phyloP scores from a whole-genome alignment of 2,113 vertebrate species.

The Lichenostomus cassidix region DNA sequence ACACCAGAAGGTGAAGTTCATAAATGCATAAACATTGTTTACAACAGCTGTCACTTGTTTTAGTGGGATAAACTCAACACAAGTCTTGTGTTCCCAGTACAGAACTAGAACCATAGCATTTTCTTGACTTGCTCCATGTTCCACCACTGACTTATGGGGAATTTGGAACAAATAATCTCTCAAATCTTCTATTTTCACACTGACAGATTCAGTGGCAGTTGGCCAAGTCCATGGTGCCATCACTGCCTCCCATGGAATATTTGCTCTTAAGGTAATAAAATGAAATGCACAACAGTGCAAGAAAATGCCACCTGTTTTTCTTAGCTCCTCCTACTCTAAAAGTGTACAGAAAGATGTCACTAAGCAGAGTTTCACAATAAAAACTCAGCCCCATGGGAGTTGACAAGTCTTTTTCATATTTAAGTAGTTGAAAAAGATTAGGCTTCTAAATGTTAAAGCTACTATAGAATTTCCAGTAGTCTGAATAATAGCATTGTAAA shows the following conservation, averaged over 20 bases:
- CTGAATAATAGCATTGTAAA: background rate
- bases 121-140: background rate
- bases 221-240: background rate
- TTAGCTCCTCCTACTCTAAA: background rate
- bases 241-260: background rate
- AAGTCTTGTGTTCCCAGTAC: background rate
- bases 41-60: background rate
- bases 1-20: background rate
- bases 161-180: background rate
- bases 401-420: background rate
- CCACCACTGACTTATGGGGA: background rate
- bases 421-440: background rate
- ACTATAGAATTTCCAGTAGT: background rate
- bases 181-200: background rate
- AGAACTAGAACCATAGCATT: background rate
- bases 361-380: background rate
- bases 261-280: background rate
- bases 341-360: background rate
- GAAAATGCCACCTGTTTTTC: background rate
- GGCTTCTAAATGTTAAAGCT: background rate
- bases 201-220: background rate
- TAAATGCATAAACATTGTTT: background rate
- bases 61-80: background rate
- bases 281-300: background rate
- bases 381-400: background rate